Evolutionary conservation across 2,888 invertebrate genomes (phyloP), one percentile per base, ranked within the genome.

Genomic region (Agonum fuliginosum): DNA sequence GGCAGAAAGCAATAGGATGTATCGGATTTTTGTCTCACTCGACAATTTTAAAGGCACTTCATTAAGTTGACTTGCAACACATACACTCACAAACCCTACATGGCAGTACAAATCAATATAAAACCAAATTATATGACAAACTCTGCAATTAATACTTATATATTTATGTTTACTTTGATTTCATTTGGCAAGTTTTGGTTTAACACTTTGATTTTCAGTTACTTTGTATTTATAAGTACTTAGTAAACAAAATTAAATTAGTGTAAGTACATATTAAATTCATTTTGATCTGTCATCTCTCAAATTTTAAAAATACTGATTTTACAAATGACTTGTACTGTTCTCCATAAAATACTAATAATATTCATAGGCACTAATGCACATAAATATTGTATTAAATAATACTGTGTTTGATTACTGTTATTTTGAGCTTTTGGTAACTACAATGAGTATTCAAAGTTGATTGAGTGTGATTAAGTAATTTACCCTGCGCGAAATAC

Each of bases 1-100:
- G 20, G 54, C 37, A 20, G 58, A 34, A 75, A 67, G 51, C 75
- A 75, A 75, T 19, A 27, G 51, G 67, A 30, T 67, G 75, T 67
- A 75, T 19, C 19, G 30, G 17, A 43, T 34, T 67, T 65, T 75
- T 75, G 75, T 75, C 75, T 75, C 75, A 75, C 75, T 75, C 75
- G 75, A 75, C 75, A 75, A 75, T 67, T 75, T 54, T 67, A 70
- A 77, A 77, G 77, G 77, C 77, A 77, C 77, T 77, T 77, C 77
- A 34, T 70, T 48, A 67, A 75, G 75, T 77, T 70, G 54, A 76
- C 75, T 67, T 69, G 75, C 75, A 67, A 76, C 75, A 77, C 77
- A 76, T 76, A 77, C 77, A 77, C 77, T 67, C 75, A 67, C 75
- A 75, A 75, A 75, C 75, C 75, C 75, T 75, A 75, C 75, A 75